Base-by-base conservation (phyloP, 2,113 vertebrate species). In the Oreochromis spilurus region DNA sequence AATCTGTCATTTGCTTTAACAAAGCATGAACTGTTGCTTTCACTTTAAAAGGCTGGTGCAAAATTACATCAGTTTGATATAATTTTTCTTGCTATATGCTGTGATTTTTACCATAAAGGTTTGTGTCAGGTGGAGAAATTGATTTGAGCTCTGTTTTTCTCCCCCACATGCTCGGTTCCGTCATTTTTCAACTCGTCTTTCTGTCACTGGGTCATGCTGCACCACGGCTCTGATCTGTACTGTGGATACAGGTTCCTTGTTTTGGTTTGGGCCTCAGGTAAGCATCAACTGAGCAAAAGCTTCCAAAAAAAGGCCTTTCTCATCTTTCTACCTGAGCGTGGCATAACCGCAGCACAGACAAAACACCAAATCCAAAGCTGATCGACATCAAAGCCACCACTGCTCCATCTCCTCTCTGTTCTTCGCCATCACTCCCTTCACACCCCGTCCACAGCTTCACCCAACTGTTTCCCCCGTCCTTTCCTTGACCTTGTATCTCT, bases 311-410 rank as follows among this genome's bases (percentile, higher is more conserved):
- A 70, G 24, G 24, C 48, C 83, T 87, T 81, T 91, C 88, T 90
- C 87, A 87, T 86, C 88, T 92, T 82, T 88, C 81, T 80, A 89
- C 87, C 84, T 48, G 91, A 88, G 93, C 90, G 88, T 87, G 88
- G 90, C 88, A 55, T 83, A 89, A 93, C 91, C 12, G 29, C 87
- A 8, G 84, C 83, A 13, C 90, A 95, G 94, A 94, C 94, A 93
- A 93, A 96, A 95, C 93, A 95, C 50, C 89, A 58, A 58, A 87
- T 82, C 90, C 85, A 86, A 81, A 84, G 87, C 84, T 54, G 85
- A 91, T 91, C 79, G 0, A 91, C 93, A 94, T 95, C 93, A 94
- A 95, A 93, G 91, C 60, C 19, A 7, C 45, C 80, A 48, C 75
- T 43, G 57, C 83, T 89, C 53, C 9, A 8, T 72, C 83, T 65